Evolutionary conservation across 2,113 vertebrate species (phyloP).

Genomic region (Fukomys damarensis): DNA sequence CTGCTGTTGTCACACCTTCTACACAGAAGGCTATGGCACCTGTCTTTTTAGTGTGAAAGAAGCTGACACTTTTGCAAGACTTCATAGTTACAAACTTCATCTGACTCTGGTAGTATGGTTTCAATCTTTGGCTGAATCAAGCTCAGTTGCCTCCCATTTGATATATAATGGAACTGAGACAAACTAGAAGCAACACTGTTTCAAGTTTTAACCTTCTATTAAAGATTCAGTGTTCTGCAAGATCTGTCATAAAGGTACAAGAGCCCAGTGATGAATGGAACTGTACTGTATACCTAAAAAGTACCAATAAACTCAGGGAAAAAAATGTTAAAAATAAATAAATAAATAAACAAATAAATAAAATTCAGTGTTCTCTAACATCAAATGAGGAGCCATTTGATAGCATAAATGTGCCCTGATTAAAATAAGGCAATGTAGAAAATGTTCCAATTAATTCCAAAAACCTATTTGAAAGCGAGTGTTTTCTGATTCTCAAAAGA

Average conservation of each 20-base stretch:
- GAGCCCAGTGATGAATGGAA: no score
- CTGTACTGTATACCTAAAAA: no score
- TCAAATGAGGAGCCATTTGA: slow-evolving; percentile 51
- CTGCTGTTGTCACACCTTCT: slow-evolving; percentile 41
- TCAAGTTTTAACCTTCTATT: slow-evolving; percentile 43
- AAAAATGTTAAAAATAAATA: no score
- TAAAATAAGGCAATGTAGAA: slow-evolving; percentile 58
- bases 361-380: slow-evolving; percentile 11
- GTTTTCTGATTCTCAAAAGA: slow-evolving; percentile 29
- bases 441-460: slow-evolving; percentile 46
- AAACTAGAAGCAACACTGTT: slow-evolving; percentile 40
- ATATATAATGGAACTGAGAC: slow-evolving; percentile 43
- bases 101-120: slow-evolving; percentile 47
- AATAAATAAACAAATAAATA: no score
- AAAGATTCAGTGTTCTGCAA: slow-evolving; percentile 51
- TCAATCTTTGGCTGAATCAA: slow-evolving; percentile 36
- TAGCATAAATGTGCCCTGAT: slow-evolving; percentile 52
- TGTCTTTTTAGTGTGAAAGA: slow-evolving; percentile 52
- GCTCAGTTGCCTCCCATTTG: slow-evolving; percentile 32
- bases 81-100: slow-evolving; percentile 52
- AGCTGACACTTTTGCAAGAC: not conserved
- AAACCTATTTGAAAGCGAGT: slow-evolving; percentile 49
- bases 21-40: slow-evolving; percentile 27
- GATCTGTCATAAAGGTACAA: no score
- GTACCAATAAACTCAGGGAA: no score